Base-by-base conservation (phyloP, 2,888 invertebrate species). In the Stratiomys singularior region DNA sequence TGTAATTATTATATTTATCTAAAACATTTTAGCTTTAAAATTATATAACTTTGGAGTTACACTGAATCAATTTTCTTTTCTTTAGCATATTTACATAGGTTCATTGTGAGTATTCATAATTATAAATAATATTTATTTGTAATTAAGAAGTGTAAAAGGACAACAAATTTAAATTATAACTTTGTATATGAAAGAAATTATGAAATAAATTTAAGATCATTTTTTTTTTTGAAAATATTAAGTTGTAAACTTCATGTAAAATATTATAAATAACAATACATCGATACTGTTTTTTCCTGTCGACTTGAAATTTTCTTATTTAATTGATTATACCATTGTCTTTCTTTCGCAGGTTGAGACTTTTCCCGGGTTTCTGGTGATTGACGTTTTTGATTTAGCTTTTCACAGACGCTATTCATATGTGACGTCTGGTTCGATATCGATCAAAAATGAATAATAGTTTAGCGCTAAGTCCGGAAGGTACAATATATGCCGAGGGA, bases 61-160 rank as follows among this genome's bases (percentile, higher is more conserved):
- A 74, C 18, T 74, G 74, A 74, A 74, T 74, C 58, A 58, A 58
- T 60, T 30, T 76, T 63, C 23, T 76, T 64, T 64, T 76, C 27
- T 5, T 64, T 76, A 63, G 47, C 5, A 47, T 47, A 25, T 64
- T n/a, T 76, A 18, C n/a, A 58, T 58, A 56, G 58, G 56, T 47
- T 64, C 47, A 64, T 76, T 76, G 46, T 64, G 58, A 76, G 64
- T 76, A 47, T 76, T 76, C 46, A 52, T 67, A 56, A 77, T 77
- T 77, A 69, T 77, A 71, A 69, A 77, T 77, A 77, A 77, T 77
- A 77, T 77, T 77, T 77, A 77, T 77, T 77, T 77, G 76, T 77
- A 77, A 77, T 77, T 77, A 77, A 77, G 23, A 66, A 77, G 11
- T 47, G 44, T 30, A 46, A 76, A 64, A 76, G 27, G 28, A 76